Evolutionary conservation across 2,113 vertebrate genomes (phyloP).

Genomic region (Tychaedon coryphoeus): DNA sequence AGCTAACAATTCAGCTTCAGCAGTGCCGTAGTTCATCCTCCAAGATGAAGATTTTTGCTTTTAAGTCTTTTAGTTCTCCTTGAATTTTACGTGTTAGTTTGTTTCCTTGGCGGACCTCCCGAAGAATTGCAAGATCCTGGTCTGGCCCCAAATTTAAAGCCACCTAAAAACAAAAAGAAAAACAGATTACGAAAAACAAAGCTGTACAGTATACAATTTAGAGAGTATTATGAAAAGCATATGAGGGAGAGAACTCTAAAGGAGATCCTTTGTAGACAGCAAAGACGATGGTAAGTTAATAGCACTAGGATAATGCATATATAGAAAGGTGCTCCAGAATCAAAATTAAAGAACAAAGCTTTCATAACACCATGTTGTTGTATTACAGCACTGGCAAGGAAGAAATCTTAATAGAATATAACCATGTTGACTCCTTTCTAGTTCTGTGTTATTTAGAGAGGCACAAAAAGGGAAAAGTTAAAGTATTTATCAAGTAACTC

Average conservation of each 20-base stretch:
- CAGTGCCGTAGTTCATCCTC: constrained; percentile 87
- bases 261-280: not conserved
- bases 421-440: not conserved
- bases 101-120: constrained; percentile 85
- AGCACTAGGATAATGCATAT: not conserved
- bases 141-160: constrained; percentile 80
- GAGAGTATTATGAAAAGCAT: not conserved
- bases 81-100: constrained; percentile 85
- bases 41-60: constrained; percentile 88
- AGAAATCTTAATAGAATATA: not conserved
- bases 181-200: not conserved
- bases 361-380: not conserved
- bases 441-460: not conserved
- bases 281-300: not conserved
- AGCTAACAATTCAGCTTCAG: constrained; percentile 61
- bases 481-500: not conserved
- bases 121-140: constrained; percentile 89
- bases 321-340: not conserved
- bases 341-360: not conserved
- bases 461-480: not conserved
- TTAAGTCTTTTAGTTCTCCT: constrained; percentile 85
- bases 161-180: constrained; percentile 69
- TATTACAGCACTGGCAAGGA: not conserved
- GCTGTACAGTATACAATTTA: not conserved
- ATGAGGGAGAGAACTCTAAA: not conserved